These are phyloP conservation scores for Chroicocephalus ridibundus DNA, from an alignment of 2,113 vertebrate genomes.

Conservation along the genomic window DNA sequence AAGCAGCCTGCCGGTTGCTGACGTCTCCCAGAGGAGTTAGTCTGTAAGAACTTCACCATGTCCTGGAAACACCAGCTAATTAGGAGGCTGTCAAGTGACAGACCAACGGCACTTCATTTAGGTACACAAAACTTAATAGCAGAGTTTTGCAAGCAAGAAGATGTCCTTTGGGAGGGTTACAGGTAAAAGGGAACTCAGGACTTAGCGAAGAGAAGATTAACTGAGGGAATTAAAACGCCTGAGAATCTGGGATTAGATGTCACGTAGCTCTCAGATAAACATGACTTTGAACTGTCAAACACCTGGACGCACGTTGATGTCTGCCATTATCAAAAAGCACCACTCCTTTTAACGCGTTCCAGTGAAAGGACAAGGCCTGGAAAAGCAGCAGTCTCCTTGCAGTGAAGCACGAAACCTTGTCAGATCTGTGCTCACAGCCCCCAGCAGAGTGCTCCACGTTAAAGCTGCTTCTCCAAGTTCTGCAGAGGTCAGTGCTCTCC, in stretches of 20 bases:
- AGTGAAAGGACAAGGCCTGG: neutral
- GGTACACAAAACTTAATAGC: neutral
- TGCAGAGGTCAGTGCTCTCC: neutral
- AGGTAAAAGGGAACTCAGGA: neutral
- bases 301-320: fast-evolving
- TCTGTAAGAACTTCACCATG: neutral
- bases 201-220: neutral
- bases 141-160: neutral
- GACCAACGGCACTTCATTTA: neutral
- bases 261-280: neutral
- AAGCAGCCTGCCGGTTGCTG: neutral
- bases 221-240: neutral
- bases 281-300: neutral
- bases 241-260: neutral
- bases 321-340: neutral
- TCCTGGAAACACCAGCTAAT: neutral
- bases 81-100: neutral
- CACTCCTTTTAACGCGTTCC: neutral
- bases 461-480: neutral
- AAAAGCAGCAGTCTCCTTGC: neutral
- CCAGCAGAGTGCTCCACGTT: fast-evolving
- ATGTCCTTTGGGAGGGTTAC: neutral
- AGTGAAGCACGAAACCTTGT: neutral
- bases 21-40: neutral
- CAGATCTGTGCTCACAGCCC: neutral